Percentiles rank a stretch among this genome's conserved stretches.
phyloP scores from a whole-genome alignment of 2,888 invertebrate species.

The Scotopteryx bipunctaria region DNA sequence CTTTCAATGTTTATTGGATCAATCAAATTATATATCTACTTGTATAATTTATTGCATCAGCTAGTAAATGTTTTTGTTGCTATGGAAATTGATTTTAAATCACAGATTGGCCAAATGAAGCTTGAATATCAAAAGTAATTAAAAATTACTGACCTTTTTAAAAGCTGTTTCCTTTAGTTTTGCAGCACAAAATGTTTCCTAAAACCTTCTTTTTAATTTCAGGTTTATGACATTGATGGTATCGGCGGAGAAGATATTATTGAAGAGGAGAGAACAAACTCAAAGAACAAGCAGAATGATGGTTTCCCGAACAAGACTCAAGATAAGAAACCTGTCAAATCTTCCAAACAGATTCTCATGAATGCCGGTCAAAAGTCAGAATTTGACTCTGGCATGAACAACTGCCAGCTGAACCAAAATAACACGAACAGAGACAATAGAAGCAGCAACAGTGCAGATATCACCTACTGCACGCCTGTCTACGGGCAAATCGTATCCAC shows the following conservation, averaged over 20 bases:
- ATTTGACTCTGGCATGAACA: constrained; percentile 79
- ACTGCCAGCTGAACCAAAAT: constrained; percentile 69
- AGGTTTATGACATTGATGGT: constrained; percentile 80
- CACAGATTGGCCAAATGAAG: no score
- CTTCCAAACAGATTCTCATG: constrained; percentile 76
- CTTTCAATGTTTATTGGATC: no score
- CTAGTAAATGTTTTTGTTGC: neutral
- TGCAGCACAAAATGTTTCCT: neutral
- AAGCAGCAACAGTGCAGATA: constrained; percentile 59
- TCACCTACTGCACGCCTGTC: constrained; percentile 75
- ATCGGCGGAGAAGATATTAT: constrained; percentile 67
- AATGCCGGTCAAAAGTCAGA: constrained; percentile 79
- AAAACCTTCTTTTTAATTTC: constrained; percentile 33
- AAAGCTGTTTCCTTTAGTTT: neutral
- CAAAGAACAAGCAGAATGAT: constrained; percentile 49
- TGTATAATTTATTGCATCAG: no score
- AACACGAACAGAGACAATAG: constrained; percentile 55
- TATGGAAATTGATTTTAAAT: neutral
- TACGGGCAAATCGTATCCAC: constrained; percentile 78
- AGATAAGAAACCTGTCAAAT: constrained; percentile 64
- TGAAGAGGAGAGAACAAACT: constrained; percentile 64
- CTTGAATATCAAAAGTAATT: neutral
- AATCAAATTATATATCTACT: no score
- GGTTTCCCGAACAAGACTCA: constrained; percentile 53
- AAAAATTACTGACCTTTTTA: neutral